A percentile compares a stretch with the other conserved stretches of the same genome.
Conservation (phyloP, 2,888 invertebrate genomes). For the Tuberolachnus salignus region DNA sequence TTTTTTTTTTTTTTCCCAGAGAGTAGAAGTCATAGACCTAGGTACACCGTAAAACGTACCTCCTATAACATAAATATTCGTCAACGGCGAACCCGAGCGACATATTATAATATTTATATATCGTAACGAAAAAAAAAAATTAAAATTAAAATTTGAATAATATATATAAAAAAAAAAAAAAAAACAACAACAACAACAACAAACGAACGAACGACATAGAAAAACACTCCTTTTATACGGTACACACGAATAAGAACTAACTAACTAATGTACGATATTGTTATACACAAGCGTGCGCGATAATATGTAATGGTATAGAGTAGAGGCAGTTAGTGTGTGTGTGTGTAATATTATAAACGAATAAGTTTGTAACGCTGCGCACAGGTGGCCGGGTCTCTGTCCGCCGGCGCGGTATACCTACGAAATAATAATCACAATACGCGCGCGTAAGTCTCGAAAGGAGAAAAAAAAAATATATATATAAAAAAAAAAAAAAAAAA, state of each 20-base stretch:
- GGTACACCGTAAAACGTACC: no score
- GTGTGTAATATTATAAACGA: no score
- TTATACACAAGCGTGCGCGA: not conserved
- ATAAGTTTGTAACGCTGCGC: no score
- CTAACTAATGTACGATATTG: not conserved
- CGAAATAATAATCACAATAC: not conserved
- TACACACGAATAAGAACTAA: not conserved
- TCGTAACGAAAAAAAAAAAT: no score
- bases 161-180: not conserved
- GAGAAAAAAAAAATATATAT: not conserved
- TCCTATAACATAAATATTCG: slow-evolving; percentile 44
- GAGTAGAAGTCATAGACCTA: no score
- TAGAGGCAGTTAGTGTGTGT: no score
- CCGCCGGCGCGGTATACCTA: not conserved
- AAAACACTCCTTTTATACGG: slow-evolving; percentile 36
- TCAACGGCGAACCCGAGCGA: slow-evolving; percentile 33
- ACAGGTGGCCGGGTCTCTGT: no score
- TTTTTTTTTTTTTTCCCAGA: not conserved
- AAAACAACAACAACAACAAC: not conserved
- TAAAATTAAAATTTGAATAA: no score
- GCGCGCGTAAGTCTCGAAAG: no score
- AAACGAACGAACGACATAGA: slow-evolving; percentile 12
- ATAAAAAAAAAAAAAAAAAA: no score
- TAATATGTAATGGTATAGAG: no score
- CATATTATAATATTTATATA: no score